Percentiles rank a stretch among this genome's conserved stretches.
Evolutionary conservation across 2,113 vertebrate species (phyloP).

Genomic region (Chloroceryle aenea): DNA sequence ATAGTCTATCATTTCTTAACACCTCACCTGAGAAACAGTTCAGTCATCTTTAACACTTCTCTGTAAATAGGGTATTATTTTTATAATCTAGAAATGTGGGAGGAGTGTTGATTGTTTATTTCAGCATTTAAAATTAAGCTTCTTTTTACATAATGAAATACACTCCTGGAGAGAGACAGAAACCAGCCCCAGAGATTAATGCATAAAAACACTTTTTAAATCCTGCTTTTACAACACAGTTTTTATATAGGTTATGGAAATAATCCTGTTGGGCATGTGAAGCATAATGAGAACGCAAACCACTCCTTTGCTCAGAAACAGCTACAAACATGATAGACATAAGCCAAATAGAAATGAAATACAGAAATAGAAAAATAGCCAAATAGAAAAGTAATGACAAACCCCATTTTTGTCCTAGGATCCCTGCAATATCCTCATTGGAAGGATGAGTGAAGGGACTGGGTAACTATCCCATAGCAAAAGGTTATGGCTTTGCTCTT

Average conservation of each 20-base stretch:
- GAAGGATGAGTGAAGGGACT: fast-evolving
- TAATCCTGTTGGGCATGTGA: background rate
- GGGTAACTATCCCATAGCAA: background rate
- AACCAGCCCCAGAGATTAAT: background rate
- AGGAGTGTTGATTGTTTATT: background rate
- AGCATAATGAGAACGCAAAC: background rate
- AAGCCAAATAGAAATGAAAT: background rate
- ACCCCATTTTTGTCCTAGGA: background rate
- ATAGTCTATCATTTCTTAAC: background rate
- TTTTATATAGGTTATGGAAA: slow-evolving; percentile 2
- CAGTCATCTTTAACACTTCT: background rate
- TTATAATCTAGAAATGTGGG: background rate
- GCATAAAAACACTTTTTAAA: background rate
- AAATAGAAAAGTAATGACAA: background rate
- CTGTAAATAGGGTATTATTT: background rate
- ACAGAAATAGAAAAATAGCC: too few relatives aligned
- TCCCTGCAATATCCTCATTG: fast-evolving
- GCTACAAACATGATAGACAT: fast-evolving
- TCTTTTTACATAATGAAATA: slow-evolving; percentile 18
- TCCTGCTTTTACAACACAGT: background rate
- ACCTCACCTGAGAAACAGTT: background rate
- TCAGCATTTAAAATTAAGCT: slow-evolving; percentile 28
- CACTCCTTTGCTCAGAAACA: background rate
- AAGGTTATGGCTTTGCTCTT: background rate
- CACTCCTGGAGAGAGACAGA: background rate